Evolutionary conservation across 2,797 vertebrate species (phyloP).

Genomic region (Acanthornis magna): DNA sequence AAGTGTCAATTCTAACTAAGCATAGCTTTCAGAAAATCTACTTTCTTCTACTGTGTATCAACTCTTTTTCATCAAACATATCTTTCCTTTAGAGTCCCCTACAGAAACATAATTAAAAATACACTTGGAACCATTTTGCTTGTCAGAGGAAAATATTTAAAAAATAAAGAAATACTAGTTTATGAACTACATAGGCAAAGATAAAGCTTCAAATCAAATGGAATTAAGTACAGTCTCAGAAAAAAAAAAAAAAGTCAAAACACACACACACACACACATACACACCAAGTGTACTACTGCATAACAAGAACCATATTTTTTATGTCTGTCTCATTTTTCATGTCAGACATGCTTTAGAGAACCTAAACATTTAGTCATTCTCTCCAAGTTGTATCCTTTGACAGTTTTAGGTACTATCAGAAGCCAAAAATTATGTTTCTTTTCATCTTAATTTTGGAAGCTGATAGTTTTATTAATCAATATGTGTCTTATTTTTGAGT

Average conservation of each 20-base stretch:
- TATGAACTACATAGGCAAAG: not conserved
- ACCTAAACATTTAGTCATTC: not conserved
- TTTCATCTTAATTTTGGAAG: not conserved
- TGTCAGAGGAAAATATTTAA: not conserved
- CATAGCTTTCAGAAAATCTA: not conserved
- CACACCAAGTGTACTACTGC: not conserved
- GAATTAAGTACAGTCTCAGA: not conserved
- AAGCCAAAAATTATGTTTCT: not conserved
- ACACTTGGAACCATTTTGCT: not conserved
- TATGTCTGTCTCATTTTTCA: not conserved
- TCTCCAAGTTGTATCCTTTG: not conserved
- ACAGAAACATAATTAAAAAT: not conserved
- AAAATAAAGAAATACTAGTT: not conserved
- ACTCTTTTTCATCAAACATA: not conserved
- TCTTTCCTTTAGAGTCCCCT: not conserved
- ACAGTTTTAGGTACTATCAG: not conserved
- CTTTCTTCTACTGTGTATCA: not conserved
- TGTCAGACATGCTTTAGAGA: not conserved
- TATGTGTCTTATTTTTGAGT: not conserved
- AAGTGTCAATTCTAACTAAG: constrained; percentile 6
- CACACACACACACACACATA: not conserved
- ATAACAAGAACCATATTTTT: not conserved
- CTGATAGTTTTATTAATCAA: not conserved
- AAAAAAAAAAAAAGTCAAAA: not conserved
- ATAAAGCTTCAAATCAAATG: not conserved